phyloP scores from a whole-genome alignment of 2,888 invertebrate species.

The Allophyes oxyacanthae region DNA sequence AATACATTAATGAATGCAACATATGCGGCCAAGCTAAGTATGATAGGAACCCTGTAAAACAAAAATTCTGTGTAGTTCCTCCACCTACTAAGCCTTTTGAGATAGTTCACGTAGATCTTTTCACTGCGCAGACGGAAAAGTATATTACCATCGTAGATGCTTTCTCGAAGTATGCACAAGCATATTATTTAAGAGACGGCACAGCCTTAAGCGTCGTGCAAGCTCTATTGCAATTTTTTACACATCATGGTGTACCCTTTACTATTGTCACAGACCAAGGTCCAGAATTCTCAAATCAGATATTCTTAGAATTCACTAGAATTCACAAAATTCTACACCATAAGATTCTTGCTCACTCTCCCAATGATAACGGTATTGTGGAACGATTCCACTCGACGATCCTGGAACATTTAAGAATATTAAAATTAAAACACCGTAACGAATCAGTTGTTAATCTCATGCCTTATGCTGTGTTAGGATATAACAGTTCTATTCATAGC shows the following conservation, averaged over 20 bases:
- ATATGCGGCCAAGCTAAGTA: slow-evolving; percentile 52
- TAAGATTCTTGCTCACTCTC: too few species aligned
- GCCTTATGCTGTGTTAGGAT: slow-evolving; percentile 44
- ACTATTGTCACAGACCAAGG: slow-evolving; percentile 48
- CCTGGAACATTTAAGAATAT: slow-evolving; percentile 38
- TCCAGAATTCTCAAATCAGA: slow-evolving; percentile 19
- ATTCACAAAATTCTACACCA: too few species aligned
- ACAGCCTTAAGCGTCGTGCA: slow-evolving; percentile 18
- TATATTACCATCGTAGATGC: too few species aligned
- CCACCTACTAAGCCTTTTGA: slow-evolving; percentile 11
- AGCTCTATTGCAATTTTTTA: too few species aligned
- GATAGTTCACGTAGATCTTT: too few species aligned
- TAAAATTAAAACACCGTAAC: slow-evolving; percentile 22
- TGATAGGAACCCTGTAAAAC: slow-evolving; percentile 31
- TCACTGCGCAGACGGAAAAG: too few species aligned
- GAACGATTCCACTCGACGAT: slow-evolving; percentile 35
- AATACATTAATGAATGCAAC: slow-evolving; percentile 19
- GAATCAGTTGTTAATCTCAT: slow-evolving; percentile 28
- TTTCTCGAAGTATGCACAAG: slow-evolving; percentile 18
- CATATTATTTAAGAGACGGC: slow-evolving; percentile 36
- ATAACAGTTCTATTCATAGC: slow-evolving; percentile 45
- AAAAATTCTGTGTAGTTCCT: slow-evolving; percentile 13
- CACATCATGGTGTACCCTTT: not conserved
- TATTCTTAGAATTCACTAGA: slow-evolving; percentile 47
- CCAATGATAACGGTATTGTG: too few species aligned